Percentiles rank a stretch among this genome's conserved stretches.
Evolutionary conservation across 2,888 invertebrate species (phyloP).

Genomic region (Hypomecis punctinalis): DNA sequence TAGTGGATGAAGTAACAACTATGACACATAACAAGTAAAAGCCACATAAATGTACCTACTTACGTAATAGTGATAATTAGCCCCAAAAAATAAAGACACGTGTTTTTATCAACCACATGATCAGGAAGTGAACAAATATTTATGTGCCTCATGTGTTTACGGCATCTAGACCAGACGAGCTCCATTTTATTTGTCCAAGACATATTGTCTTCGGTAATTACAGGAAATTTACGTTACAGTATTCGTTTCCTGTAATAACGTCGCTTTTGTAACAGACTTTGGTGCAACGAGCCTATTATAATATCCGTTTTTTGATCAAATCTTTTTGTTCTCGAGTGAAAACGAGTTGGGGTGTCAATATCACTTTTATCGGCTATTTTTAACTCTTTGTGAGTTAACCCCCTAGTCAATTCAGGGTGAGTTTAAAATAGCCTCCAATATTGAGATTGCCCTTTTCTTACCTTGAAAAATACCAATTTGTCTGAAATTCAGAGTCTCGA

Average conservation of each 20-base stretch:
- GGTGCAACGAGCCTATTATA: constrained; percentile 11
- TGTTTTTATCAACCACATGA: neutral
- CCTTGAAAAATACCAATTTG: too few relatives aligned
- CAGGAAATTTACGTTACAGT: constrained; percentile 38
- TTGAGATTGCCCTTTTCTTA: too few relatives aligned
- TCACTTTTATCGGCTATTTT: neutral
- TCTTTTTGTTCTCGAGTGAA: neutral
- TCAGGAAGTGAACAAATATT: constrained; percentile 9
- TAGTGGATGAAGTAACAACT: neutral
- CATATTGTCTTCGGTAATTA: constrained; percentile 22
- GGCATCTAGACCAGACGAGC: constrained; percentile 22
- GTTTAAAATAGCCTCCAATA: too few relatives aligned
- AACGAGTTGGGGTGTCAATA: constrained; percentile 2
- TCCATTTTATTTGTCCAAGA: constrained; percentile 22
- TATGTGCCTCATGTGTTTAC: constrained; percentile 13
- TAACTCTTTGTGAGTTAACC: neutral
- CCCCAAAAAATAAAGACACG: too few relatives aligned
- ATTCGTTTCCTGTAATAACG: constrained; percentile 42
- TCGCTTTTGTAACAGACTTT: constrained; percentile 30
- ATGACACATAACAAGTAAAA: too few relatives aligned
- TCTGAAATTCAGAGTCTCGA: too few relatives aligned
- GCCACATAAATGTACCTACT: neutral
- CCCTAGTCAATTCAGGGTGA: too few relatives aligned
- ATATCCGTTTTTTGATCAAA: constrained; percentile 13
- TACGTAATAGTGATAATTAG: neutral